phyloP scores from a whole-genome alignment of 2,113 vertebrate genomes.

The Elaphurus davidianus region DNA sequence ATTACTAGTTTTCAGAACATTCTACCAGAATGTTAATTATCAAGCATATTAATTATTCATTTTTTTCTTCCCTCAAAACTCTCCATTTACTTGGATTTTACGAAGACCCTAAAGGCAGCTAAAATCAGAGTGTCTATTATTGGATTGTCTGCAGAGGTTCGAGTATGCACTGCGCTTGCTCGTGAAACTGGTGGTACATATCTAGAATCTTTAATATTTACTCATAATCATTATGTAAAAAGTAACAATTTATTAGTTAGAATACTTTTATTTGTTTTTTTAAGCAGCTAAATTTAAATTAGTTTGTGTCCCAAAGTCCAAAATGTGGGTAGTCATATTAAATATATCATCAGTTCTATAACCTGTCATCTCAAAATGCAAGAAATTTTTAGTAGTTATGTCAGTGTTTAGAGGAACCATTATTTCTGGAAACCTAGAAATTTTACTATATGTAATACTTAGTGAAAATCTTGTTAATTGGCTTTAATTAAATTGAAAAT shows the following conservation, averaged over 20 bases:
- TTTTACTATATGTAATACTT: constrained; percentile 22
- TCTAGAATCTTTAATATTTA: constrained; percentile 44
- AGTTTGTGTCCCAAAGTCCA: background rate
- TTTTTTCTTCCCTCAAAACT: background rate
- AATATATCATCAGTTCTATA: background rate
- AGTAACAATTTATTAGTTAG: background rate
- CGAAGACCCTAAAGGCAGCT: constrained; percentile 89
- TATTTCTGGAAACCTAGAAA: constrained; percentile 7
- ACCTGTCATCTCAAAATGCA: background rate
- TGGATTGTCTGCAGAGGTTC: constrained; percentile 95
- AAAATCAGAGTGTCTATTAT: constrained; percentile 97
- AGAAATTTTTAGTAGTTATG: background rate
- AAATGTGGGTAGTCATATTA: background rate
- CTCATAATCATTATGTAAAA: constrained; percentile 7
- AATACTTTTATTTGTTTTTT: background rate
- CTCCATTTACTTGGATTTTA: constrained; percentile 49
- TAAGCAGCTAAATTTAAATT: background rate
- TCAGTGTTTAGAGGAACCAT: background rate
- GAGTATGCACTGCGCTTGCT: constrained; percentile 94
- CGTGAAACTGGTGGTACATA: constrained; percentile 93
- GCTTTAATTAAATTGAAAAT: constrained; percentile 18
- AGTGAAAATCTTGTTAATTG: constrained; percentile 5
- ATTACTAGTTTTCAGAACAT: constrained; percentile 1
- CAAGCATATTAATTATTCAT: constrained; percentile 29
- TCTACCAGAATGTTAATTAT: background rate